Evolutionary conservation across 2,797 vertebrate species (phyloP).

Genomic region (Botia kubotai): DNA sequence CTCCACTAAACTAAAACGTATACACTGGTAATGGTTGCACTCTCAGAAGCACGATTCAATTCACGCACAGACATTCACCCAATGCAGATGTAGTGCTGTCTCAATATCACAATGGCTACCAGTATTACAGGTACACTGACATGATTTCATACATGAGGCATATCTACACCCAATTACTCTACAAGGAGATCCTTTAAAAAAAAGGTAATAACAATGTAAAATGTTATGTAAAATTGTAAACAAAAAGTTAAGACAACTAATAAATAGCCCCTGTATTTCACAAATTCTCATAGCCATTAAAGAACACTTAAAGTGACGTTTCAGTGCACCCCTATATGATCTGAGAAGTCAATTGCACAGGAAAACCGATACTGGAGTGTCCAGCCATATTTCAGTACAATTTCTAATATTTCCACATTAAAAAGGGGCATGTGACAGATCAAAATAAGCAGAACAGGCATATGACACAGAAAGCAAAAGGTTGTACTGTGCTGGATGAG

Average conservation of each 20-base stretch:
- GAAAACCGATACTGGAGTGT: neutral
- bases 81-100: slow-evolving; percentile 49
- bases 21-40: slow-evolving; percentile 59
- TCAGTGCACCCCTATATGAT: slow-evolving; percentile 5
- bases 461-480: neutral
- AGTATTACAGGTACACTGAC: slow-evolving; percentile 53
- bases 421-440: slow-evolving; percentile 17
- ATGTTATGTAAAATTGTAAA: slow-evolving; percentile 32
- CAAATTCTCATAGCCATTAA: neutral
- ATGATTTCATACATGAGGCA: slow-evolving; percentile 19
- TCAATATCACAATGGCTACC: slow-evolving; percentile 51
- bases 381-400: neutral
- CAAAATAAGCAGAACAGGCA: slow-evolving; percentile 24
- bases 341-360: slow-evolving; percentile 31
- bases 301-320: slow-evolving; percentile 28
- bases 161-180: neutral
- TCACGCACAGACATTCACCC: slow-evolving; percentile 58
- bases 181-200: neutral
- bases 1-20: slow-evolving; percentile 67
- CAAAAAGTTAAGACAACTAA: slow-evolving; percentile 51
- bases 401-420: neutral
- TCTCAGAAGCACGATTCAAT: slow-evolving; percentile 58
- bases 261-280: slow-evolving; percentile 56
- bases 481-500: slow-evolving; percentile 7
- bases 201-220: slow-evolving; percentile 2